Evolutionary conservation across 1,140 invertebrate species (phyloP), one percentile per base, ranked within the genome.

Genomic region (Drosophila miranda): DNA sequence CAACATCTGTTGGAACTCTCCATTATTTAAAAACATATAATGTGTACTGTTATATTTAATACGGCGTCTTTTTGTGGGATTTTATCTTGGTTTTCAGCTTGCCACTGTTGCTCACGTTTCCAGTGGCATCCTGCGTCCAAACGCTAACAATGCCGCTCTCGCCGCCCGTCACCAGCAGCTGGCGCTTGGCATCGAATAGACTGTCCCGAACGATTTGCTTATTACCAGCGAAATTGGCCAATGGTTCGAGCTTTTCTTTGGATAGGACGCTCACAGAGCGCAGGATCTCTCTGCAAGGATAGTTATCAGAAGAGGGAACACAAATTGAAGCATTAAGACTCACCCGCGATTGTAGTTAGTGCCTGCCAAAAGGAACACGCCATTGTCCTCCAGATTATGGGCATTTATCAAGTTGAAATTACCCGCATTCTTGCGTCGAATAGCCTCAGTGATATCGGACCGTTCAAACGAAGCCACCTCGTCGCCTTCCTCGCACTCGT

Each of bases 331-430:
- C 2, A 4, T 19, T 19, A 4, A 8, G 13, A 63, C 69, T 61
- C 53, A 90, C 89, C 87, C 93, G 63, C 93, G 91, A 14, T 92
- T 91, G 11, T 86, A 92, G 67, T 93, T 93, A 0, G 93, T 95
- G 42, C 95, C 94, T 3, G 93, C 92, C 14, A 96, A 74, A 0
- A 95, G 74, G 19, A 95, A 92, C 2, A 93, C 74, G 26, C 92
- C 89, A 56, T 89, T 89, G 26, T 90, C 78, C 14, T 89, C 74
- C 44, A 71, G 88, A 61, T 75, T 86, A 75, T 93, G 93, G 23
- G 92, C 91, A 78, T 93, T 92, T 13, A 95, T 93, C n/a, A 95
- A 63, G 87, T 96, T 95, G 82, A 93, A 94, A 83, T 94, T 93
- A 34, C 93, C 93, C 8, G 90, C 91, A 81, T 93, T 93, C 70